Conservation (phyloP, 2,113 vertebrate species). For the Larimichthys polyactis region DNA sequence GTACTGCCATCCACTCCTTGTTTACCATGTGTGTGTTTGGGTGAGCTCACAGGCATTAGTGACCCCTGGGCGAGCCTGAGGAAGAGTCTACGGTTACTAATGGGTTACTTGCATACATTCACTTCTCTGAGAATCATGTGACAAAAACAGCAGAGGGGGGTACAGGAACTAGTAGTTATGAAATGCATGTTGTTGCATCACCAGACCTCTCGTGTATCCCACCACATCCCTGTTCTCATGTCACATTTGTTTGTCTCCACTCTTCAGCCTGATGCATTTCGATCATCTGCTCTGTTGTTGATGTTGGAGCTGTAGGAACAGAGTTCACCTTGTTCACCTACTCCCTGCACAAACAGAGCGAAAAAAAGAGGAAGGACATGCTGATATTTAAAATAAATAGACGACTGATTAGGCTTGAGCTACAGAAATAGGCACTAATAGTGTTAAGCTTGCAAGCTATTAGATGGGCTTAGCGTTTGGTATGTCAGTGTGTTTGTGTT, state of each 20-base stretch:
- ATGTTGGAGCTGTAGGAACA: slow-evolving; percentile 19
- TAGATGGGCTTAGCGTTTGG: background rate
- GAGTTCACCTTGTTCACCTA: slow-evolving; percentile 16
- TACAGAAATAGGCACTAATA: background rate
- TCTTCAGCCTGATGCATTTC: slow-evolving; percentile 15
- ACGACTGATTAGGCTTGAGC: background rate
- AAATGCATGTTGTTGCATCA: slow-evolving; percentile 23
- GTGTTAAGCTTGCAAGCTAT: background rate
- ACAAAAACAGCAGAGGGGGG: slow-evolving; percentile 5
- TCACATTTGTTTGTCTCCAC: slow-evolving; percentile 60
- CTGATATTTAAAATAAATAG: background rate
- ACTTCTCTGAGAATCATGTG: slow-evolving; percentile 33
- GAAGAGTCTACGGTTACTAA: slow-evolving; percentile 65
- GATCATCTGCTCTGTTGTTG: slow-evolving; percentile 30
- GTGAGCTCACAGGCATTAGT: slow-evolving; percentile 28
- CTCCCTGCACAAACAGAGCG: slow-evolving; percentile 9
- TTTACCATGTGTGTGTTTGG: slow-evolving; percentile 57
- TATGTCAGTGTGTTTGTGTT: slow-evolving; percentile 4
- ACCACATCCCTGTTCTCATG: slow-evolving; percentile 21
- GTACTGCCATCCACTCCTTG: slow-evolving; percentile 34
- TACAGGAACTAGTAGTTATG: slow-evolving; percentile 3
- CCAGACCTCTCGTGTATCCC: slow-evolving; percentile 1
- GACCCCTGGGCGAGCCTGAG: slow-evolving; percentile 14
- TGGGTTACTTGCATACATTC: slow-evolving; percentile 52
- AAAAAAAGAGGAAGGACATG: background rate